phyloP scores from a whole-genome alignment of 2,797 vertebrate genomes.

The Halcyon leucocephala region DNA sequence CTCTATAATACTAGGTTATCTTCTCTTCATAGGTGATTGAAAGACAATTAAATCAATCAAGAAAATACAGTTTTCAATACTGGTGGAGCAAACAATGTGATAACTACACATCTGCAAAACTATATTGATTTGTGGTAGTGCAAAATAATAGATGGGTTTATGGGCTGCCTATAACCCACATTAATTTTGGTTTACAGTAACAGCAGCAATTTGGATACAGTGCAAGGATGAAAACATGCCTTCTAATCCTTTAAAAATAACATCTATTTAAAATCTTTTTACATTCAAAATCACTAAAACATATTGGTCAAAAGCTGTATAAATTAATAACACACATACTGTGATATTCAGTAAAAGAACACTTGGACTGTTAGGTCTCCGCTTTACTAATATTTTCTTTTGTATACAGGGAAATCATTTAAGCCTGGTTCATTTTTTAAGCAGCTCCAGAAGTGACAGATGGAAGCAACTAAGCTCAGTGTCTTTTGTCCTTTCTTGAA shows the following conservation, averaged over 20 bases:
- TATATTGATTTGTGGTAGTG: neutral
- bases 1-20: neutral
- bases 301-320: neutral
- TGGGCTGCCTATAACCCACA: neutral
- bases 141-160: neutral
- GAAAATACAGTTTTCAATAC: neutral
- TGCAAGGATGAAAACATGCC: neutral
- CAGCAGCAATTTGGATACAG: neutral
- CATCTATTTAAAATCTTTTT: neutral
- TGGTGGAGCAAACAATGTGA: neutral
- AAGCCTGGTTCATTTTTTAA: neutral
- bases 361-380: neutral
- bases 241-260: slow-evolving; percentile 1
- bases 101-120: neutral
- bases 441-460: neutral
- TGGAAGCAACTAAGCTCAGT: neutral
- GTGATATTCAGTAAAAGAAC: neutral
- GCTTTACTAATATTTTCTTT: slow-evolving; percentile 2
- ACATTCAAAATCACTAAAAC: neutral
- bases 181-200: neutral
- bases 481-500: neutral
- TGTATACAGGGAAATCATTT: neutral
- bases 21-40: neutral
- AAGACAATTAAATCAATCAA: neutral
- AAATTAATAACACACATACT: neutral